Evolutionary conservation across 1,140 invertebrate species (phyloP), one percentile per base, ranked within the genome.

Genomic region (Procambarus clarkii): DNA sequence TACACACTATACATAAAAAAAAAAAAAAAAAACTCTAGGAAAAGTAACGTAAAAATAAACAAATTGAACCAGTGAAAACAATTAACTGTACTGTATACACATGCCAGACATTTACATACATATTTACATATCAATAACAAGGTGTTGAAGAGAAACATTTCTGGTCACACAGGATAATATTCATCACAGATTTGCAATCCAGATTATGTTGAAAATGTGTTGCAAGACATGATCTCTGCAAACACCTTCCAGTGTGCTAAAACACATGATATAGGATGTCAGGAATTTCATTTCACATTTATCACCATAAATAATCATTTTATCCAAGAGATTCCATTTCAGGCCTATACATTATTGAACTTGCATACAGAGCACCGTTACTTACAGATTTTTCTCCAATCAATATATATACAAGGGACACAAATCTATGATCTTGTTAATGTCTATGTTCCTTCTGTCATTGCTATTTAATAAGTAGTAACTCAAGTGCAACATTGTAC

Each of bases 141-240:
- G 3, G 21, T 69, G 7, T 74, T 74, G 5, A 74, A n/a, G 69
- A 74, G 9, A 85, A 71, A 85, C 24, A 85, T 74, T 83, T 83
- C 84, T 87, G 85, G 85, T 64, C 85, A 87, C 76, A 79, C 85
- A 86, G 80, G 50, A 82, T 11, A 87, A 78, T 79, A 50, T 58
- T 77, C 71, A 87, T 87, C 85, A 87, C 85, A 87, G 85, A 87
- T 87, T 87, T 64, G 48, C 46, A 78, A 86, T 76, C 50, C 69
- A 77, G 45, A 77, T 44, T 77, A 87, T 45, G 54, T 77, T 87
- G 18, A 74, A 74, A 74, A 74, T 34, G n/a, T 74, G 24, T 74
- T 21, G 50, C 50, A 60, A 13, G 8, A 58, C 13, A 54, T 11
- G 13, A 48, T 82, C 9, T 24, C 80, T 58, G 54, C 13, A 24